Evolutionary conservation across 1,140 invertebrate genomes (phyloP), one percentile per base, ranked within the genome.

Genomic region (Metaphire vulgaris): DNA sequence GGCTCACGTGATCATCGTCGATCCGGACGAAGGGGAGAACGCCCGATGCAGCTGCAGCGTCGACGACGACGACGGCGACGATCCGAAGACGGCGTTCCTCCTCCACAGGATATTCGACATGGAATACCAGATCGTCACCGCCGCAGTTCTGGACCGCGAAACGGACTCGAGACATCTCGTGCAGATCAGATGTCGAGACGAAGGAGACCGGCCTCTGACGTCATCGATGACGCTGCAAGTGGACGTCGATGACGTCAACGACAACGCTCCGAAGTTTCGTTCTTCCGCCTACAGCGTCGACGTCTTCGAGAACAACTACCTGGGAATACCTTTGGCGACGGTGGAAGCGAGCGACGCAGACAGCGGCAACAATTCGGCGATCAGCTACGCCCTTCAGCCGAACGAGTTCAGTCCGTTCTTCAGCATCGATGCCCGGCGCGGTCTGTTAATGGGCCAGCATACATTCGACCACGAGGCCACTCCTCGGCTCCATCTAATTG

Each of bases 191-290:
- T 56, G 41, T 21, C 41, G 21, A 56, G 41, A 56, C 41, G 21
- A 21, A 2, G 41, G 41, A 21, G 21, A 56, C 2, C 41, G 2
- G 21, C 41, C 2, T 12, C 41, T 56, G 41, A 12, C 21, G 41
- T 56, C 41, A 2, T 12, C 2, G 21, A 56, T 21, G 41, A 56
- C 21, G 2, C 41, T 56, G 2, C 41, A 56, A 21, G 41, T 30
- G 28, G 28, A 16, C 72, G 56, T 56, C n/a, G 31, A 21, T 26
- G 92, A 96, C 85, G 92, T 96, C 41, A 96, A 96, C 84, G 94
- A 96, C 84, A 96, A 96, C 88, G 93, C 93, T 66, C 94, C 94
- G n/a, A 92, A 93, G 85, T 97, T 96, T 84, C 90, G 91, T 41
- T 90, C 90, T 31, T 90, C 90, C 80, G 89, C 90, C 64, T 96